Conservation (phyloP, 2,888 invertebrate species). For the Andricus curvator region DNA sequence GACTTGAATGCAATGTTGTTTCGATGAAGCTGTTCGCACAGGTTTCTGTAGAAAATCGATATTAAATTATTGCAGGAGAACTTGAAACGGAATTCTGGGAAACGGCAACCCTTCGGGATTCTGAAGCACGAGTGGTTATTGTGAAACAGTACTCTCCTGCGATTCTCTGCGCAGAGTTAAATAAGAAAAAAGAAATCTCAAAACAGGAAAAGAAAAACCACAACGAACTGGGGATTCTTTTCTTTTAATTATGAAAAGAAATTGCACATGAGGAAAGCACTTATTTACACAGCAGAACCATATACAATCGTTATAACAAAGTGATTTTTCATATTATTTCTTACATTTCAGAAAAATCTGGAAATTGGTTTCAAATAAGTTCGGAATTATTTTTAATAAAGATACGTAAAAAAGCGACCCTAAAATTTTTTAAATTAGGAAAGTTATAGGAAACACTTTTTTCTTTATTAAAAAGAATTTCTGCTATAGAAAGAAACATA, state of each 20-base stretch:
- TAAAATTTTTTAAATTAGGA: no score
- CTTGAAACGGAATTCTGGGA: neutral
- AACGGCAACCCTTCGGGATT: neutral
- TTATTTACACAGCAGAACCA: neutral
- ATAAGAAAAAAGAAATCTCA: neutral
- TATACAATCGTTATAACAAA: neutral
- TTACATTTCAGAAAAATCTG: neutral
- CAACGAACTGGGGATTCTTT: neutral
- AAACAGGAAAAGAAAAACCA: neutral
- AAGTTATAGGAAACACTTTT: no score
- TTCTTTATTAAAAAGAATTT: no score
- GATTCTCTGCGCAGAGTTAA: neutral
- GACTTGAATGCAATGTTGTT: neutral
- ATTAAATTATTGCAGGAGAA: conserved; percentile 7
- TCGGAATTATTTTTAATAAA: no score
- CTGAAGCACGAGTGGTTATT: neutral
- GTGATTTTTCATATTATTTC: neutral
- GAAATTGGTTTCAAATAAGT: neutral
- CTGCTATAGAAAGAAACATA: no score
- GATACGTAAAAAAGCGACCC: no score
- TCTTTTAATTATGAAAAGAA: neutral
- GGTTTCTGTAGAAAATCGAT: conserved; percentile 7
- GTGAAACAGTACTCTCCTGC: neutral
- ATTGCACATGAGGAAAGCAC: neutral
- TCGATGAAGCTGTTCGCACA: neutral